Percentiles rank a stretch among this genome's conserved stretches.
Evolutionary conservation across 2,113 vertebrate species (phyloP).

Genomic region (Rhinopomastus cyanomelas): DNA sequence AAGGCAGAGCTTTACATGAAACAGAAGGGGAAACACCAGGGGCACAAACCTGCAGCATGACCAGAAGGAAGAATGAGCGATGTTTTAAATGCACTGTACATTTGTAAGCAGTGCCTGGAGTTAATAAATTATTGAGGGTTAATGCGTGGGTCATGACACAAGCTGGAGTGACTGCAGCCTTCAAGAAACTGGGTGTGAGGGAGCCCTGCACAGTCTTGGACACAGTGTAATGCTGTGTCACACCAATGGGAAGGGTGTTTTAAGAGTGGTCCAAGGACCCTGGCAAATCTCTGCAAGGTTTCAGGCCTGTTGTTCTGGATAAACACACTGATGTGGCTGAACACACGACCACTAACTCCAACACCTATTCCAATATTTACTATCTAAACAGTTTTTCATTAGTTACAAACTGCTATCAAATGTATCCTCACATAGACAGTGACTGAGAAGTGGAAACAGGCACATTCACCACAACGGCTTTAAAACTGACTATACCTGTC

Average conservation of each 20-base stretch:
- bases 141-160: not conserved
- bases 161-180: not conserved
- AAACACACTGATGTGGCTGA: not conserved
- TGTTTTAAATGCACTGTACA: not conserved
- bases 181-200: rapidly evolving
- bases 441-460: not conserved
- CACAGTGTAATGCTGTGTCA: rapidly evolving
- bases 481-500: not conserved
- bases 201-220: not conserved
- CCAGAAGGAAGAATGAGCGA: not conserved
- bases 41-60: not conserved
- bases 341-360: not conserved
- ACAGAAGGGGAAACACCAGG: not conserved
- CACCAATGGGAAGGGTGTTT: not conserved
- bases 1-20: not conserved
- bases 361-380: not conserved
- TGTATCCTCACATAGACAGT: not conserved
- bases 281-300: not conserved
- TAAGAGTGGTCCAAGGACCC: not conserved
- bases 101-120: not conserved
- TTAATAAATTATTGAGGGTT: not conserved
- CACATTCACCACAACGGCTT: not conserved
- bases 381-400: not conserved
- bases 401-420: not conserved
- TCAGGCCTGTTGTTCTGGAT: not conserved